phyloP scores from a whole-genome alignment of 1,140 invertebrate genomes.

The Sycophila sp. region DNA sequence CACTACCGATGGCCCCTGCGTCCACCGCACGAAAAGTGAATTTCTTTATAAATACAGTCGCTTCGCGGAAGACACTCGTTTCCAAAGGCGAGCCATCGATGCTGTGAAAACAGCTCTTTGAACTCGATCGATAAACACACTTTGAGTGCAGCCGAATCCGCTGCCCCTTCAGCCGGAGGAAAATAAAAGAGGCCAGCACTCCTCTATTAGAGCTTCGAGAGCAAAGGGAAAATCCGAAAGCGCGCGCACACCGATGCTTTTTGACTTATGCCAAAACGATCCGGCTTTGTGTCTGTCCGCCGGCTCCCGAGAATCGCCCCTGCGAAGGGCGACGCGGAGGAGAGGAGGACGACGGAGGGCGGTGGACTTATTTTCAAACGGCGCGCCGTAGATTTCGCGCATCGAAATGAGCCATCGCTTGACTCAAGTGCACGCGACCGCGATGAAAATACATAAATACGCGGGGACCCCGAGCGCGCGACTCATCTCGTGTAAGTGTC shows the following conservation, averaged over 20 bases:
- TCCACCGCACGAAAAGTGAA: too few relatives aligned
- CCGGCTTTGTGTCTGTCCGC: slow-evolving; percentile 58
- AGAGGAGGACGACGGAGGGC: not conserved
- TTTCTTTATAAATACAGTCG: not conserved
- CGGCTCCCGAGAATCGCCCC: slow-evolving; percentile 25
- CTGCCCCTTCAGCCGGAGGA: slow-evolving; percentile 14
- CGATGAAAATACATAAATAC: slow-evolving; percentile 47
- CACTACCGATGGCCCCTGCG: too few relatives aligned
- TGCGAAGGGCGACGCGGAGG: not conserved
- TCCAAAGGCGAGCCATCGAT: too few relatives aligned
- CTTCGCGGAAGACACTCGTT: too few relatives aligned
- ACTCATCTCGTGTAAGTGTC: slow-evolving; percentile 59
- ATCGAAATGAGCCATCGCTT: slow-evolving; percentile 60
- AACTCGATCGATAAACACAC: slow-evolving; percentile 1
- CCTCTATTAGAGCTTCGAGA: not conserved
- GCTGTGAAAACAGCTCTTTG: not conserved
- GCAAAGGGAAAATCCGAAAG: slow-evolving; percentile 31
- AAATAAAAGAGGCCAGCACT: not conserved
- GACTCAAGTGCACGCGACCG: slow-evolving; percentile 13
- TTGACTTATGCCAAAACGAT: slow-evolving; percentile 66
- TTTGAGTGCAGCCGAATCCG: not conserved
- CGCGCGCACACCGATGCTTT: slow-evolving; percentile 57
- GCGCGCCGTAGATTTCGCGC: slow-evolving; percentile 32
- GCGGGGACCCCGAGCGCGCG: slow-evolving; percentile 30
- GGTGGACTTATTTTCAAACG: slow-evolving; percentile 28